phyloP scores from a whole-genome alignment of 2,113 vertebrate species.

The Sphyrna mokarran region DNA sequence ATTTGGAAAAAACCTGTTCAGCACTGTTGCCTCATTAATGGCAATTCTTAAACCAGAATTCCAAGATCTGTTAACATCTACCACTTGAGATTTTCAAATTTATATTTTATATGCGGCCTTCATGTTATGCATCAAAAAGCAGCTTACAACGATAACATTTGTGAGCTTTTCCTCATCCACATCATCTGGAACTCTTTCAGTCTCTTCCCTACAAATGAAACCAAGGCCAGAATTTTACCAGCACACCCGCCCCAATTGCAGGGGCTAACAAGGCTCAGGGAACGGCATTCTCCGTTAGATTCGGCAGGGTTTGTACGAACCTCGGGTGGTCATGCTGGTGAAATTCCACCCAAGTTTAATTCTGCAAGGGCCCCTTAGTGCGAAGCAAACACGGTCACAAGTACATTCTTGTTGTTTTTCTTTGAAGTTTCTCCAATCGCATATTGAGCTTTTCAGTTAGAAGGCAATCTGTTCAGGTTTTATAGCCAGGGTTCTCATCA shows the following conservation, averaged over 20 bases:
- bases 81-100: not conserved
- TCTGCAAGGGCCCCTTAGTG: not conserved
- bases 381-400: not conserved
- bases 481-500: not conserved
- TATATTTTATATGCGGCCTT: not conserved
- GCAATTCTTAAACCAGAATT: not conserved
- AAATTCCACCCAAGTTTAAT: not conserved
- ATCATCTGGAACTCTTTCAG: not conserved
- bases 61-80: not conserved
- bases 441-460: not conserved
- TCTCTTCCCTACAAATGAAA: not conserved
- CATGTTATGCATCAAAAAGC: not conserved
- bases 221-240: too few species aligned
- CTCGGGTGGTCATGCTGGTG: too few species aligned
- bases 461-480: not conserved
- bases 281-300: too few species aligned
- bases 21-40: not conserved
- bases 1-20: not conserved
- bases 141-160: not conserved
- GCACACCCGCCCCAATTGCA: too few species aligned
- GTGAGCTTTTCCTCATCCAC: not conserved
- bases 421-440: not conserved
- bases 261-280: too few species aligned
- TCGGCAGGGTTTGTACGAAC: too few species aligned
- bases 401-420: not conserved